Percentiles rank a stretch among this genome's conserved stretches.
Evolutionary conservation across 2,888 invertebrate species (phyloP).

Genomic region (Folsomia candida): DNA sequence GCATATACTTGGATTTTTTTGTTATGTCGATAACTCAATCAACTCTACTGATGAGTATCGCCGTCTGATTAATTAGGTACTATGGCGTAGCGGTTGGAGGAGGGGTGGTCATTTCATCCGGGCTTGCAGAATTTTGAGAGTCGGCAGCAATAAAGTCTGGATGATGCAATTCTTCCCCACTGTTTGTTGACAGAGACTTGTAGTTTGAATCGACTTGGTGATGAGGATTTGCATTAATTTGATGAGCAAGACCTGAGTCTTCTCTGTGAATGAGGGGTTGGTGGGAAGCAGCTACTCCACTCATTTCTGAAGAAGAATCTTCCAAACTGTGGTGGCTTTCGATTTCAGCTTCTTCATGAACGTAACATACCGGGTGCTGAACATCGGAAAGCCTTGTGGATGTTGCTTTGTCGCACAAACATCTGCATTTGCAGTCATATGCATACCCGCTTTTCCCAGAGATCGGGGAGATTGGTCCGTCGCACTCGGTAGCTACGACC

Average conservation of each 20-base stretch:
- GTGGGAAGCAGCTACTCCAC: not conserved
- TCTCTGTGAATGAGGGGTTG: constrained; percentile 15
- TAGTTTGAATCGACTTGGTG: no score
- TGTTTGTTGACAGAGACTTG: no score
- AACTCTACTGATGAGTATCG: no score
- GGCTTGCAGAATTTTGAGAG: no score
- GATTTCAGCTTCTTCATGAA: not conserved
- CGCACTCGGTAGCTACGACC: constrained; percentile 25
- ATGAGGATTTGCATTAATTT: no score
- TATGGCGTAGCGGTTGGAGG: no score
- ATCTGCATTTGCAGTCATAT: not conserved
- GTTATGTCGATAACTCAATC: no score
- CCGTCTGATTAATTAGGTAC: no score
- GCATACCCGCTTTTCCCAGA: constrained; percentile 5
- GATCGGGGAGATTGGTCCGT: not conserved
- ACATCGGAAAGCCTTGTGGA: constrained; percentile 20
- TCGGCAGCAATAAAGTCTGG: not conserved
- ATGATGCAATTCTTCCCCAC: not conserved
- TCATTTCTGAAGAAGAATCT: constrained; percentile 2
- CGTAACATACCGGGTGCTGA: constrained; percentile 32
- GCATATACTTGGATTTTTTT: no score
- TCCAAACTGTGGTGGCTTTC: constrained; percentile 7
- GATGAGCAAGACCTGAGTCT: not conserved
- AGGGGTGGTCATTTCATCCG: no score
- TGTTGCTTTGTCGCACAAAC: not conserved